A percentile compares a stretch with the other conserved stretches of the same genome.
Conservation (phyloP, 2,113 vertebrate genomes). For the Xiphophorus hellerii region DNA sequence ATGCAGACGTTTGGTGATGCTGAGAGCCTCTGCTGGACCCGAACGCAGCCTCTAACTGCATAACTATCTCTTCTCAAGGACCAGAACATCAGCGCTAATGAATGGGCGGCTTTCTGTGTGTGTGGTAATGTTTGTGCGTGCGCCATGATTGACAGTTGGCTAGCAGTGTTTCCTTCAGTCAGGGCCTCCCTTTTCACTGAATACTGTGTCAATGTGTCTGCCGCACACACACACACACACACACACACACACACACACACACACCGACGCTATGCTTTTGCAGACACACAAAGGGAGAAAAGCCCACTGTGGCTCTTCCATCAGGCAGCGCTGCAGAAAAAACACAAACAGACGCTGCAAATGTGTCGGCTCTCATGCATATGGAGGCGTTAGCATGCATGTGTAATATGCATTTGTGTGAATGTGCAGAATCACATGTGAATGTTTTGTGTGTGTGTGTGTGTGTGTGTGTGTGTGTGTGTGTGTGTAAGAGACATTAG, state of each 20-base stretch:
- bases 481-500: constrained; percentile 55
- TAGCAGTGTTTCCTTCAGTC: constrained; percentile 49
- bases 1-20: not conserved
- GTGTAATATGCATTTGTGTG: constrained; percentile 34
- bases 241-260: constrained; percentile 29
- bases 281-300: constrained; percentile 43
- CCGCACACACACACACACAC: constrained; percentile 29
- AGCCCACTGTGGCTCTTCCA: constrained; percentile 56
- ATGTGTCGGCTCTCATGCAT: constrained; percentile 72
- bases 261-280: constrained; percentile 30
- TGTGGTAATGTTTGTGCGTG: constrained; percentile 30
- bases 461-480: constrained; percentile 5
- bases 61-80: constrained; percentile 13
- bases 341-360: constrained; percentile 53
- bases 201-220: constrained; percentile 69
- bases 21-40: constrained; percentile 14
- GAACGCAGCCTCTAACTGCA: not conserved
- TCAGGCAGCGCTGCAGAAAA: constrained; percentile 53
- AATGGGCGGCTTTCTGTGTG: constrained; percentile 23
- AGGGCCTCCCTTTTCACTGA: constrained; percentile 53
- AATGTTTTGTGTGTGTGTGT: constrained; percentile 6
- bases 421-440: constrained; percentile 23
- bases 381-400: constrained; percentile 61
- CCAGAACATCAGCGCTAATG: constrained; percentile 31
- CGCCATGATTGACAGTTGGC: constrained; percentile 75